Base-by-base conservation (phyloP, 2,113 vertebrate species). In the Labrus mixtus region DNA sequence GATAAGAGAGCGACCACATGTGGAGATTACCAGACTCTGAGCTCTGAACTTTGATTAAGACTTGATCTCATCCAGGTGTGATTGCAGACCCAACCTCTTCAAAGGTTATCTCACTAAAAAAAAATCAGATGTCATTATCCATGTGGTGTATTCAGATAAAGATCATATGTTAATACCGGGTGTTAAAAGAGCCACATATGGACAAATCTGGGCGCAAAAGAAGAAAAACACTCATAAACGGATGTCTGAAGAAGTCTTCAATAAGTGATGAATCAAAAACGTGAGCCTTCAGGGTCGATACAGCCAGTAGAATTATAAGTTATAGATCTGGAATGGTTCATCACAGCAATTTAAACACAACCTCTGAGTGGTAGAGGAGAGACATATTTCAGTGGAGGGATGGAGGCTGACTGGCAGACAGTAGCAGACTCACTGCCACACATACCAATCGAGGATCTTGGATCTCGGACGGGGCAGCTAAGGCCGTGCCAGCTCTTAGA, bases 401-500 rank as follows among this genome's bases (percentile, higher is more conserved):
- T 37, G 67, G 46, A 65, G 66, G 75, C 72, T 63, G 78, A 79
- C 20, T 46, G 71, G 69, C 63, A 65, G 81, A 78, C 66, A 56
- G 78, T 33, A 4, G 54, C 61, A 78, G 78, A 87, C 73, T 57
- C 48, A 23, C 73, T n/a, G 81, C 69, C 84, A 50, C 63, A 82
- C 88, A 81, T 72, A 71, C 77, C 85, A 72, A 86, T 86, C 1
- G 23, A 37, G 76, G 70, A 73, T 65, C 3, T 22, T 45, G 76
- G 69, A 73, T 68, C 65, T 62, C 39, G 57, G 72, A 66, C 39
- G 48, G 84, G 84, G 69, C 67, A 69, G 76, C 73, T 48, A 17
- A 71, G 76, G 56, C 80, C 43, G 63, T 63, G 84, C 82, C 84
- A 68, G 83, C 87, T 81, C 78, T 90, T 64, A 88, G 83, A 90